Conservation (phyloP, 2,888 invertebrate species). For the Anaspis maculata region DNA sequence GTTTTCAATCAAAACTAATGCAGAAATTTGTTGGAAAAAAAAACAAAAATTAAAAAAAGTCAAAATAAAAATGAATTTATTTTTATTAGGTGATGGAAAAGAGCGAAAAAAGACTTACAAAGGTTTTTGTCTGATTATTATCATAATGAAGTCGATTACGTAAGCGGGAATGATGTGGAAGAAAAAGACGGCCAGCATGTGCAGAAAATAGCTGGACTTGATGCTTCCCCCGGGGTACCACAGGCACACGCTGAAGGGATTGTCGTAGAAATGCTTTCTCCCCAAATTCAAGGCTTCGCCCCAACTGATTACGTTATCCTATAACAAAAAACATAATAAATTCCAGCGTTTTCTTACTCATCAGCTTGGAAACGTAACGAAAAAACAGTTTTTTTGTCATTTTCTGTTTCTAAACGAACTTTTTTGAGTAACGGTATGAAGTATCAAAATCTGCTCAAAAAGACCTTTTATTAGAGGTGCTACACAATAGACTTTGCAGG, state of each 20-base stretch:
- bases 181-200: constrained; percentile 58
- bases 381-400: no score
- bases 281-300: constrained; percentile 66
- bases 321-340: constrained; percentile 10
- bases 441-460: no score
- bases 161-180: constrained; percentile 73
- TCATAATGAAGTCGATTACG: constrained; percentile 60
- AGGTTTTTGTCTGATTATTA: constrained; percentile 61
- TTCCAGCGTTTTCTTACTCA: neutral
- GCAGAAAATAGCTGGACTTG: constrained; percentile 58
- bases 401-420: no score
- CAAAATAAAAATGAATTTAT: no score
- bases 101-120: constrained; percentile 76
- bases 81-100: no score
- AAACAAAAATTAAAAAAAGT: no score
- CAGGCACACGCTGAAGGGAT: constrained; percentile 67
- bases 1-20: neutral
- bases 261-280: constrained; percentile 52
- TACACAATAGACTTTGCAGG: no score
- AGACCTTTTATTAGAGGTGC: no score
- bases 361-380: neutral
- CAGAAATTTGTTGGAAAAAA: no score
- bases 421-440: no score
- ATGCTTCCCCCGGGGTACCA: constrained; percentile 74
- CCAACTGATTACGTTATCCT: constrained; percentile 77